Percentiles rank a stretch among this genome's conserved stretches.
Evolutionary conservation across 2,797 vertebrate genomes (phyloP).

Genomic region (Myiothlypis coronata): DNA sequence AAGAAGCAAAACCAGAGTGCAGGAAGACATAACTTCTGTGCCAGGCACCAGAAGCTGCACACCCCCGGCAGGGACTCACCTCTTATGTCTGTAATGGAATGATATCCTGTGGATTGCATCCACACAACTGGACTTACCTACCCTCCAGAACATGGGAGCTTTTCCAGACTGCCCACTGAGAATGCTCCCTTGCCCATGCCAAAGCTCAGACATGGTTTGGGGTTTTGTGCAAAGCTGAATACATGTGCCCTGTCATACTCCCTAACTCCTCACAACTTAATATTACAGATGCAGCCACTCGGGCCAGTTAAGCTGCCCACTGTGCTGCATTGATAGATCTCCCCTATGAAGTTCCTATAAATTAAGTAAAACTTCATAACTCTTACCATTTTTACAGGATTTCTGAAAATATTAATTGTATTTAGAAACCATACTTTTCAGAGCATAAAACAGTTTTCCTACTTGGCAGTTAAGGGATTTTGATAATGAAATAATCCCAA

Average conservation of each 20-base stretch:
- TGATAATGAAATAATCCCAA: background rate
- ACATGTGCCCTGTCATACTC: accelerated
- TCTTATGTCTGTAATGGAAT: background rate
- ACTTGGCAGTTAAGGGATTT: accelerated
- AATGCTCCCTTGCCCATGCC: background rate
- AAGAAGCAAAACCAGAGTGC: background rate
- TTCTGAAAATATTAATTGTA: background rate
- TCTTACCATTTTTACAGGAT: background rate
- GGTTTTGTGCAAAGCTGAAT: background rate
- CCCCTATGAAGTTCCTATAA: background rate
- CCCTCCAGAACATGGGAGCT: background rate
- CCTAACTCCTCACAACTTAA: background rate
- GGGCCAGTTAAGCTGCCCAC: background rate
- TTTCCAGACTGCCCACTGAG: background rate
- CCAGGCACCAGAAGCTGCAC: background rate
- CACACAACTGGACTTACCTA: background rate
- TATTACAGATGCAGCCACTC: background rate
- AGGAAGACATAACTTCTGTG: background rate
- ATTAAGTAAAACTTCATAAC: background rate
- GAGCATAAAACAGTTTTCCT: background rate
- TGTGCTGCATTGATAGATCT: background rate
- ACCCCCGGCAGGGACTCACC: background rate
- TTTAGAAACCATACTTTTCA: background rate
- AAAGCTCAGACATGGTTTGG: background rate
- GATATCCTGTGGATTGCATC: background rate